Conservation (phyloP, 2,888 invertebrate genomes). For the Lepidocyrtinus sp. region DNA sequence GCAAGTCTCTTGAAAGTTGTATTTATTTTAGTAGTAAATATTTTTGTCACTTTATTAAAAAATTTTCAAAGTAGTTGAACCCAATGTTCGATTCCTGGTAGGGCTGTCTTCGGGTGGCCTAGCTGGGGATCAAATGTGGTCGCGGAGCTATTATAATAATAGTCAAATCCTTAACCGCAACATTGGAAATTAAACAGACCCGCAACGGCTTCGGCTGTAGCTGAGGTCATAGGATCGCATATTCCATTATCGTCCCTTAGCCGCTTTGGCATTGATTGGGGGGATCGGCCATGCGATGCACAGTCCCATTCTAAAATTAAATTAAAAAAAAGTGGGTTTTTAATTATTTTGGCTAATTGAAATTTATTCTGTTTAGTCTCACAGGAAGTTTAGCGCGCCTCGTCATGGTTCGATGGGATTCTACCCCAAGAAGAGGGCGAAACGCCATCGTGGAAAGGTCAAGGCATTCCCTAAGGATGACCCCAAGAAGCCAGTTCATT, state of each 20-base stretch:
- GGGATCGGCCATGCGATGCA: constrained; percentile 69
- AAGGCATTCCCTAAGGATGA: constrained; percentile 99
- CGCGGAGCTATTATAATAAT: constrained; percentile 66
- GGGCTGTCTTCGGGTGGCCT: constrained; percentile 58
- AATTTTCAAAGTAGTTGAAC: neutral
- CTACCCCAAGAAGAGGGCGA: constrained; percentile 98
- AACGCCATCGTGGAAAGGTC: constrained; percentile 97
- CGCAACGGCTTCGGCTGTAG: constrained; percentile 48
- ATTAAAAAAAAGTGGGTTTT: constrained; percentile 14
- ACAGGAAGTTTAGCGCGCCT: constrained; percentile 99
- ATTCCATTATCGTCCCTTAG: constrained; percentile 69
- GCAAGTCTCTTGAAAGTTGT: too few relatives aligned
- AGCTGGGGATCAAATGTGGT: constrained; percentile 54
- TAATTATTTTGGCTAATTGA: constrained; percentile 25
- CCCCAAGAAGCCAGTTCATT: constrained; percentile 93
- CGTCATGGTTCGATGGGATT: constrained; percentile 99
- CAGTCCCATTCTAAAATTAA: constrained; percentile 50
- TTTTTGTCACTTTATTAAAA: too few relatives aligned
- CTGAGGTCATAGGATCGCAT: constrained; percentile 66
- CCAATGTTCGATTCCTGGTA: constrained; percentile 62
- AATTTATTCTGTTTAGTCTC: constrained; percentile 85
- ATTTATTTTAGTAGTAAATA: too few relatives aligned
- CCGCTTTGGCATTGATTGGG: constrained; percentile 66
- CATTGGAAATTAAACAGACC: constrained; percentile 66
- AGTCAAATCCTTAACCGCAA: constrained; percentile 67